A percentile compares a stretch with the other conserved stretches of the same genome.
Conservation (phyloP, 2,888 invertebrate species). For the Adelognathus sp. region DNA sequence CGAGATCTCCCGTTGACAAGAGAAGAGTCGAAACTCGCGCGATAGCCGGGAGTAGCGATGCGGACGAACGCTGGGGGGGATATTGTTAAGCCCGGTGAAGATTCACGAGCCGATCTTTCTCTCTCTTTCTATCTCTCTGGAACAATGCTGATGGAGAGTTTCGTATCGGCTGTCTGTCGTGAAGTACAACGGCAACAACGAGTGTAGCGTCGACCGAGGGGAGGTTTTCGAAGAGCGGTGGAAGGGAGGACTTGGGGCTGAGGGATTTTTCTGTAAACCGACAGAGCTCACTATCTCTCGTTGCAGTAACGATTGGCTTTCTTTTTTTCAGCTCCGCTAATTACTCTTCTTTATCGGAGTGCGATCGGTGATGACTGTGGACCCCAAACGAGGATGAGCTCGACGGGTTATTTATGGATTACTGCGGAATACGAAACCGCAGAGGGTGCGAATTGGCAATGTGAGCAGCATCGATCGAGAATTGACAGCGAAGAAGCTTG, state of each 20-base stretch:
- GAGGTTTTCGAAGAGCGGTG: not conserved
- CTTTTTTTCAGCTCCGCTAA: slow-evolving; percentile 46
- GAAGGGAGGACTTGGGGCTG: slow-evolving; percentile 17
- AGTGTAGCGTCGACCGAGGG: slow-evolving; percentile 2
- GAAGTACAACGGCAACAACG: slow-evolving; percentile 40
- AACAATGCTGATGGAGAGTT: slow-evolving; percentile 56
- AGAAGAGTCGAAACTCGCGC: slow-evolving; percentile 13
- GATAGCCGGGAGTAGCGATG: slow-evolving; percentile 31
- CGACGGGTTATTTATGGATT: slow-evolving; percentile 34
- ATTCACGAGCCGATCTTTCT: slow-evolving; percentile 57
- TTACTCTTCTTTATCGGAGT: slow-evolving; percentile 47
- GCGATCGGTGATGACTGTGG: slow-evolving; percentile 32
- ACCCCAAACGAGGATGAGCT: slow-evolving; percentile 15
- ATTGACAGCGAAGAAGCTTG: not conserved
- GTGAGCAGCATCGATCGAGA: not conserved
- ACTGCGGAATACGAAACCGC: not conserved
- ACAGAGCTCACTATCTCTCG: not conserved
- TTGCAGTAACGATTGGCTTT: slow-evolving; percentile 46
- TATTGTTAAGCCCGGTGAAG: slow-evolving; percentile 49
- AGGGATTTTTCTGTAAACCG: not conserved
- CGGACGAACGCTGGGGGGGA: slow-evolving; percentile 15
- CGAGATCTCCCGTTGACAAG: slow-evolving; percentile 21
- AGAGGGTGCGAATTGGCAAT: not conserved
- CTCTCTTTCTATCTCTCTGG: too few relatives aligned
- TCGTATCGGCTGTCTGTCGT: slow-evolving; percentile 55